A percentile compares a stretch with the other conserved stretches of the same genome.
Evolutionary conservation across 2,888 invertebrate species (phyloP).

Genomic region (Cetonia aurata): DNA sequence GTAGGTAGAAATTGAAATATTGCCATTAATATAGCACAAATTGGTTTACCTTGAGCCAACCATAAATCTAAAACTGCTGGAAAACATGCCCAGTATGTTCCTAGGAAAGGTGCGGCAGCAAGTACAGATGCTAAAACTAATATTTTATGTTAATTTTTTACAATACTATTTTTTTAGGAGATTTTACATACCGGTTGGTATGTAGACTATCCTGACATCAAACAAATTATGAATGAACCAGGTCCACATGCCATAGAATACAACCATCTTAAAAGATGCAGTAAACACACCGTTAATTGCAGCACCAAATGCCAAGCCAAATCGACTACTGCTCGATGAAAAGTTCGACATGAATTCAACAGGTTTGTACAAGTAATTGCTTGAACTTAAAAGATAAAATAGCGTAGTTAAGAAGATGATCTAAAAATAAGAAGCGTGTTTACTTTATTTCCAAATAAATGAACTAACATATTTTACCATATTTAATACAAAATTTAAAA

Average conservation of each 20-base stretch:
- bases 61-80: slow-evolving; percentile 96
- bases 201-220: slow-evolving; percentile 93
- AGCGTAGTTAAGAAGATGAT: slow-evolving; percentile 97
- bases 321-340: slow-evolving; percentile 83
- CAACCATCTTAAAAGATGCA: slow-evolving; percentile 96
- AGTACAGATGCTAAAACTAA: slow-evolving; percentile 90
- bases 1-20: slow-evolving; percentile 90
- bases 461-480: slow-evolving; percentile 71
- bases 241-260: slow-evolving; percentile 98
- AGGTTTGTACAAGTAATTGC: slow-evolving; percentile 90
- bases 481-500: slow-evolving; percentile 88
- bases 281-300: slow-evolving; percentile 95
- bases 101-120: slow-evolving; percentile 96
- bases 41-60: slow-evolving; percentile 88
- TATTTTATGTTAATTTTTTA: slow-evolving; percentile 48
- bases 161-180: not conserved
- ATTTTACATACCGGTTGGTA: slow-evolving; percentile 82
- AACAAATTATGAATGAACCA: slow-evolving; percentile 98
- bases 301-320: slow-evolving; percentile 86
- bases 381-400: slow-evolving; percentile 93
- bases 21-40: slow-evolving; percentile 85
- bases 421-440: slow-evolving; percentile 68
- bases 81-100: slow-evolving; percentile 94
- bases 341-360: slow-evolving; percentile 87
- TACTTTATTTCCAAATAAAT: slow-evolving; percentile 9